Percentiles rank a stretch among this genome's conserved stretches.
phyloP scores from a whole-genome alignment of 2,888 invertebrate genomes.

The Amaurobius ferox region DNA sequence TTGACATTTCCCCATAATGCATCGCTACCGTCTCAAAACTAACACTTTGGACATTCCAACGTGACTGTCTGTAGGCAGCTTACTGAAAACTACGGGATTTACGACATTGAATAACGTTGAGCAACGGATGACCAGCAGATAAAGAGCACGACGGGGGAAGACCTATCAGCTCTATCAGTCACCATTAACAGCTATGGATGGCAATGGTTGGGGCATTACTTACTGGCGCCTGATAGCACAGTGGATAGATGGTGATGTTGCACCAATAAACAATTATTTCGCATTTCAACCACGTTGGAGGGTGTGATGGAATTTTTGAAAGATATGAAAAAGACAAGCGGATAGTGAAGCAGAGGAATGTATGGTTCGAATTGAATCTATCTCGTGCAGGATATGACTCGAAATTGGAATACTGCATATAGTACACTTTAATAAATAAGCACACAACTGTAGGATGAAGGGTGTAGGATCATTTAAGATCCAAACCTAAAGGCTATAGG shows the following conservation, averaged over 20 bases:
- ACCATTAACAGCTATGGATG: conserved; percentile 63
- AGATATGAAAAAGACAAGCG: background rate
- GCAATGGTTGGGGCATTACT: conserved; percentile 17
- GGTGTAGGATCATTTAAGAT: too few species aligned
- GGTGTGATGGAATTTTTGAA: background rate
- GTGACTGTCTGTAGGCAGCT: background rate
- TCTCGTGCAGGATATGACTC: too few species aligned
- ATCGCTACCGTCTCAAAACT: conserved; percentile 3
- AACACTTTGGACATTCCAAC: background rate
- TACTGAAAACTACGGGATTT: conserved; percentile 30
- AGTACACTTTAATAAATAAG: too few species aligned
- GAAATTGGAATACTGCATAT: too few species aligned
- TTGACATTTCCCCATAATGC: background rate
- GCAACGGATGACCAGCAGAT: conserved; percentile 29
- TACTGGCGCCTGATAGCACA: background rate
- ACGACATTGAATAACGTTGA: conserved; percentile 41
- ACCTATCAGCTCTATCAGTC: conserved; percentile 47
- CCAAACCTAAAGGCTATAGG: too few species aligned
- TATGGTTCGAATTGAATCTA: too few species aligned
- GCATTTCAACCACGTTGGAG: conserved; percentile 54
- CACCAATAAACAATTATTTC: conserved; percentile 25
- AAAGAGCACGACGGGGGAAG: conserved; percentile 31
- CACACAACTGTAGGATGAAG: too few species aligned
- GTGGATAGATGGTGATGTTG: conserved; percentile 29
- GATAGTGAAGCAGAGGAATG: too few species aligned